Base-by-base conservation (phyloP, 2,797 vertebrate genomes). In the Cottoperca gobio region DNA sequence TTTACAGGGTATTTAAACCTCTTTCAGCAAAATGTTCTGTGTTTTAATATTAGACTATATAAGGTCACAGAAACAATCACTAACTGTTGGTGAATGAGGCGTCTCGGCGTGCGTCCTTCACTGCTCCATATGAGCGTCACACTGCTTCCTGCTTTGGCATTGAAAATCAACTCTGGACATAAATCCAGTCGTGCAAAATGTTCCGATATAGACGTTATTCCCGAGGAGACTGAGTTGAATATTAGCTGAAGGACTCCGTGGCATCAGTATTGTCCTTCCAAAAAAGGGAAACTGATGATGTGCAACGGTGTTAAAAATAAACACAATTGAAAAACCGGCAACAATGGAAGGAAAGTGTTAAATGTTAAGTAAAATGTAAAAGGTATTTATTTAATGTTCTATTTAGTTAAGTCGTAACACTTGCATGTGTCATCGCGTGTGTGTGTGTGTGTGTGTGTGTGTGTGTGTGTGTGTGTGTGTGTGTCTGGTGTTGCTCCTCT, bases 401-500 rank as follows among this genome's bases (percentile, higher is more conserved):
- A 6, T 46, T 73, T 35, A 39, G 33, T 67, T 64, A 23, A 31
- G 67, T 50, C 21, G 24, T 43, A 59, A 33, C 50, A 46, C 12
- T 31, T 26, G 43, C 19, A 16, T 71, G 62, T 63, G 55, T 79
- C 45, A 71, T 28, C n/a, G 21, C 33, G 62, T 45, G 40, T 60
- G 53, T 63, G 39, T 40, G 50, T 24, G 53, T 65, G 39, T 55
- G 39, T 46, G 49, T 75, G 60, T 57, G 62, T 39, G n/a, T 62
- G 33, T 65, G 57, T 63, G 54, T 54, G 19, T 70, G 67, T 52
- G 45, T 60, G 62, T 46, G 43, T 66, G 48, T 46, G 63, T 67
- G 59, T 43, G 66, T 62, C 71, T 31, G 53, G 16, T 69, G 65
- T 54, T 13, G 49, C 40, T 70, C 89, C 83, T 75, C 42, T 14